These are phyloP conservation scores for Oceanodroma leucorhoa DNA, from an alignment of 2,797 vertebrate genomes.

Conservation along the genomic window DNA sequence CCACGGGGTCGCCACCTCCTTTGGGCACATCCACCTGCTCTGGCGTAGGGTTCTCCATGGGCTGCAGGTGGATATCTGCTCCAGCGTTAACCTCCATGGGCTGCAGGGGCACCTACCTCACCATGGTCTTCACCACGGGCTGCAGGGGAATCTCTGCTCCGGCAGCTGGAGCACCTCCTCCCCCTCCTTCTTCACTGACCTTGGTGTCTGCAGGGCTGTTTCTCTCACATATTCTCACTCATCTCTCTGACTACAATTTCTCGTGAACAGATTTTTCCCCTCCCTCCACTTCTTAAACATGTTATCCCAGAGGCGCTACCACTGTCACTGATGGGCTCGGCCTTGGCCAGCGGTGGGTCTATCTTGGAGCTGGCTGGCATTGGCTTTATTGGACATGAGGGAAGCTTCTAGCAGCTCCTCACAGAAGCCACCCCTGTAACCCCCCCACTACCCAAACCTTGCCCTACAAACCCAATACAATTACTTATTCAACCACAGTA, in stretches of 20 bases:
- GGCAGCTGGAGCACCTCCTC: rapidly evolving
- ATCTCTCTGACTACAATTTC: too few species aligned
- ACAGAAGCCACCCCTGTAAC: neutral
- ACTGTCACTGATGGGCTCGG: rapidly evolving
- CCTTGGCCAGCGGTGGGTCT: rapidly evolving
- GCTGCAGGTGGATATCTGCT: neutral
- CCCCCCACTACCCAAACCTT: neutral
- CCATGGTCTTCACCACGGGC: neutral
- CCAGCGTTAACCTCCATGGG: rapidly evolving
- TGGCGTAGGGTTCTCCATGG: rapidly evolving
- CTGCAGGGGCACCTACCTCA: neutral
- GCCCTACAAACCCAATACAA: neutral
- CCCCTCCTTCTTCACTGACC: neutral
- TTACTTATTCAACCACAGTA: rapidly evolving
- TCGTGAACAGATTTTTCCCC: too few species aligned
- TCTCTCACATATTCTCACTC: neutral
- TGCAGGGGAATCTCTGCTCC: neutral
- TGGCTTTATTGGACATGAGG: rapidly evolving
- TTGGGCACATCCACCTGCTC: neutral
- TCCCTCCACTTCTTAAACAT: neutral
- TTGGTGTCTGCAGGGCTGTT: neutral
- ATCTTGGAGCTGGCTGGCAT: rapidly evolving
- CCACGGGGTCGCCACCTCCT: too few species aligned
- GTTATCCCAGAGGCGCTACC: rapidly evolving
- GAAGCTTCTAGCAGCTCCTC: neutral